A percentile compares a stretch with the other conserved stretches of the same genome.
phyloP scores from a whole-genome alignment of 2,113 vertebrate genomes.

The Collichthys lucidus region DNA sequence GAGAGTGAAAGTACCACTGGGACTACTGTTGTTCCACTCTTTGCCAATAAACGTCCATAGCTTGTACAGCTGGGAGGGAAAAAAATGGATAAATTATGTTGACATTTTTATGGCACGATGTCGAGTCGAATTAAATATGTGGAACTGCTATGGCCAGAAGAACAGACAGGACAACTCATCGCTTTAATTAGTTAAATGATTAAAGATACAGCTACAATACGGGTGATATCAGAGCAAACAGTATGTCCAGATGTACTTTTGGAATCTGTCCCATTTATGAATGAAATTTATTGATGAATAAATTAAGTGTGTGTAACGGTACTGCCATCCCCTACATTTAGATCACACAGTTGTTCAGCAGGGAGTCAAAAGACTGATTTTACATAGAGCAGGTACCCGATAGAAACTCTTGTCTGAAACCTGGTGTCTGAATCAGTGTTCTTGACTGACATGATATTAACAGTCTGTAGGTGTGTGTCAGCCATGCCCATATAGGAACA shows the following conservation, averaged over 20 bases:
- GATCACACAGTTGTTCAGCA: background rate
- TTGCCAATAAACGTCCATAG: slow-evolving; percentile 9
- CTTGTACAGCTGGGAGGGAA: background rate
- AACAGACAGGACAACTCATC: background rate
- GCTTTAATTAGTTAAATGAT: slow-evolving; percentile 6
- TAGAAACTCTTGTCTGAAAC: background rate
- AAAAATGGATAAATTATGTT: slow-evolving; percentile 6
- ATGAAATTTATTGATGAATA: background rate
- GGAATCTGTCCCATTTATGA: slow-evolving; percentile 1
- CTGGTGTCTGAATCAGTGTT: background rate
- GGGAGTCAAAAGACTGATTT: background rate
- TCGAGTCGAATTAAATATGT: slow-evolving; percentile 17
- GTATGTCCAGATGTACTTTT: background rate
- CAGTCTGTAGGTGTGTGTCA: background rate
- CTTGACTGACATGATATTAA: background rate
- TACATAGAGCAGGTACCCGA: no score
- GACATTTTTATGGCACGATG: slow-evolving; percentile 32
- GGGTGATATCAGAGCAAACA: background rate
- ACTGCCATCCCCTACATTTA: background rate
- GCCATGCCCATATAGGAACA: background rate
- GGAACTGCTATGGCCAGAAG: background rate
- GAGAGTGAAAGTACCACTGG: slow-evolving; percentile 5
- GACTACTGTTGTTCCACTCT: slow-evolving; percentile 14
- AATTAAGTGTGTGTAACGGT: background rate
- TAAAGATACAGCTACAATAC: slow-evolving; percentile 12